Evolutionary conservation across 2,113 vertebrate genomes (phyloP), one percentile per base, ranked within the genome.

Genomic region (Dryoscopus gambensis): DNA sequence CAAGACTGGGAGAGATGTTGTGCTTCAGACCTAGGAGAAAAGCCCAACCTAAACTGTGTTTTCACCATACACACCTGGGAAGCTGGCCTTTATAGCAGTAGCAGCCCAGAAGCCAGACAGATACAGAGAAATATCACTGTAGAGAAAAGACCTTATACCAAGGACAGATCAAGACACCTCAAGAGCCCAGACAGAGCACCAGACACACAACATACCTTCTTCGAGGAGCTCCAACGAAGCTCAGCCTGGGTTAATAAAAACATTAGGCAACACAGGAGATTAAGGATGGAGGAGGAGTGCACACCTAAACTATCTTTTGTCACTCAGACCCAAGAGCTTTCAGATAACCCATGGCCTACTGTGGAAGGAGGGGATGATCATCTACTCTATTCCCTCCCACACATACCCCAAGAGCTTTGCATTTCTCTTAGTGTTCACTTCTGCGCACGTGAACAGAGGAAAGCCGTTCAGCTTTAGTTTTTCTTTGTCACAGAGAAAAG

Each of bases 171-270:
- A 77, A 42, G 49, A 63, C 31, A 73, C 96, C 49, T 89, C 93
- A 97, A 97, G 97, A 97, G 97, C 97, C 80, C 44, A 79, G 46
- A 76, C 37, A 46, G 73, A 70, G 28, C 15, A 10, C 46, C 35
- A 74, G 30, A 40, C 68, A 44, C 13, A 70, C 67, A 92, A 75
- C 67, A 28, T 53, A 64, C 13, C 25, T 81, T 50, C 79, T 84
- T 35, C 18, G 22, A 89, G 62, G 40, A 74, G 13, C 84, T 95
- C 96, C 92, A 96, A 19, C 8, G 49, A 84, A 93, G 80, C 37
- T 92, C 70, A 80, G 82, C 84, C 84, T 85, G 84, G 59, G 74
- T 75, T 83, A 92, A 93, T 89, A 56, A 93, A 95, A 97, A 70
- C 15, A 11, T 91, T 49, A 93, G 69, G 73, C 63, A 80, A 68